A percentile compares a stretch with the other conserved stretches of the same genome.
Conservation (phyloP, 2,888 invertebrate genomes). For the Noctua janthe region DNA sequence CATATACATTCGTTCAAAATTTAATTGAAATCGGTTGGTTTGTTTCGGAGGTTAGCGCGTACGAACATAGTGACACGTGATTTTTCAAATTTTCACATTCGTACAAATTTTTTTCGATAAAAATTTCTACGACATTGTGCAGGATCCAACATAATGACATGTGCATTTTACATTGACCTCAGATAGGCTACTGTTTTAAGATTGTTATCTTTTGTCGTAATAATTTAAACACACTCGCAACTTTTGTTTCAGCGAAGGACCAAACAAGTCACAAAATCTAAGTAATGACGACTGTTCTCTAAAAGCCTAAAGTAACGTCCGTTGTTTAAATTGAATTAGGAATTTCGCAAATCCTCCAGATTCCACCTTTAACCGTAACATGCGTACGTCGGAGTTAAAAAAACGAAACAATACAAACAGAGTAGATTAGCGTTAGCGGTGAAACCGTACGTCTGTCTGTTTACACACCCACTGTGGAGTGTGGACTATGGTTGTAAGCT, state of each 20-base stretch:
- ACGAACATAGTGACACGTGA: background rate
- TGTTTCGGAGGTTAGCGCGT: background rate
- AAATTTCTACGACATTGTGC: background rate
- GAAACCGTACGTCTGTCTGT: slow-evolving; percentile 68
- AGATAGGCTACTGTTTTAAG: too few relatives aligned
- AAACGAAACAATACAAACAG: slow-evolving; percentile 66
- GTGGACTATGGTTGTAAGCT: slow-evolving; percentile 21
- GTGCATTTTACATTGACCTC: background rate
- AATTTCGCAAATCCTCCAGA: background rate
- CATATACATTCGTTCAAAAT: background rate
- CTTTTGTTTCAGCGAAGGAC: background rate
- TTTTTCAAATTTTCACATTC: too few relatives aligned
- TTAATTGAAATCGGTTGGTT: background rate
- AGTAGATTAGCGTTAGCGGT: slow-evolving; percentile 76
- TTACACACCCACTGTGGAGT: slow-evolving; percentile 45
- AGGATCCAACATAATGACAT: background rate
- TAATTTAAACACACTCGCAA: background rate
- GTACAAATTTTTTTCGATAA: background rate
- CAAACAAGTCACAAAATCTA: background rate
- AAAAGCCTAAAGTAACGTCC: background rate
- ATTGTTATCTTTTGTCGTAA: background rate
- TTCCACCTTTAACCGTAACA: slow-evolving; percentile 22
- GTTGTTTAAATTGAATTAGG: background rate
- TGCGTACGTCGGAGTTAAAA: slow-evolving; percentile 51
- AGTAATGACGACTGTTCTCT: background rate